A percentile compares a stretch with the other conserved stretches of the same genome.
Conservation (phyloP, 2,113 vertebrate species). For the Micromys minutus region DNA sequence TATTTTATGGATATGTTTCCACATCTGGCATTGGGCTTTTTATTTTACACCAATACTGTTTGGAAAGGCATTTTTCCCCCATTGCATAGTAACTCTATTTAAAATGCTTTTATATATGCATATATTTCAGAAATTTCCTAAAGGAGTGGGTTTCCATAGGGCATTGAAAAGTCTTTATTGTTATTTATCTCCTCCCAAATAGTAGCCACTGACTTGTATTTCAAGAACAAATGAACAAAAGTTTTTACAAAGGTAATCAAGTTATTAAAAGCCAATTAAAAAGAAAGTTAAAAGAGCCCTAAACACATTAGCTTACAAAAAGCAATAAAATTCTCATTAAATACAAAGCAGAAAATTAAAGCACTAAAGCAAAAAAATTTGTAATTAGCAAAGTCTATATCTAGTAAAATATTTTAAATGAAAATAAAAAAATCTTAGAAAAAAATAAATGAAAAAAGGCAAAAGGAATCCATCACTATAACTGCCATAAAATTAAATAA, state of each 20-base stretch:
- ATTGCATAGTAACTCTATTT: neutral
- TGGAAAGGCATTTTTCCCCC: neutral
- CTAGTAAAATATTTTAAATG: neutral
- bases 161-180: neutral
- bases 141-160: neutral
- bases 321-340: neutral
- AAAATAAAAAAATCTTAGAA: neutral
- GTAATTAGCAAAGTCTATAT: neutral
- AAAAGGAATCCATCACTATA: neutral
- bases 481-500: neutral
- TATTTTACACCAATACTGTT: neutral
- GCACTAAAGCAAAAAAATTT: neutral
- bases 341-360: constrained; percentile 28
- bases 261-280: neutral
- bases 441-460: neutral
- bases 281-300: neutral
- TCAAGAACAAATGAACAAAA: neutral
- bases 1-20: neutral
- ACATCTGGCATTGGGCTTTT: neutral
- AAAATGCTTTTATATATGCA: neutral
- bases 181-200: neutral
- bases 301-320: constrained; percentile 4
- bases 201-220: neutral
- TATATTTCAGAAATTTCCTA: neutral
- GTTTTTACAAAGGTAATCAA: neutral